Evolutionary conservation across 1,140 invertebrate genomes (phyloP).

Genomic region (Leptestheria dahalacensis): DNA sequence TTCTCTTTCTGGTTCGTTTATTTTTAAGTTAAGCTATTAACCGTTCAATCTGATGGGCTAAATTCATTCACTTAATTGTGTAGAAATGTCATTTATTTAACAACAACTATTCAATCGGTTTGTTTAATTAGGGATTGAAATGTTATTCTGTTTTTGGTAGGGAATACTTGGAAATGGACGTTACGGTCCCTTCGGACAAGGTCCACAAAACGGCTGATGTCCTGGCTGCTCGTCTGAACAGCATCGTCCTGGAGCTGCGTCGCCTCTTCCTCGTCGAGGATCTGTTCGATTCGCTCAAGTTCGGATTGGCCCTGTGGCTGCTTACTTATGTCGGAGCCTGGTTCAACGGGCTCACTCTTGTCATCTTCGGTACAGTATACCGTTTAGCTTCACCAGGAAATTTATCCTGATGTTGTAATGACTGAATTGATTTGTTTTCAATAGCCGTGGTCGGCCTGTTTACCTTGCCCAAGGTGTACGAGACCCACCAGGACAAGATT

Average conservation of each 20-base stretch:
- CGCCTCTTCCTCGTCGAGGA: conserved; percentile 91
- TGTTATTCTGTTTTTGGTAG: conserved; percentile 38
- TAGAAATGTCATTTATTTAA: no score
- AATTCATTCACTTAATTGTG: no score
- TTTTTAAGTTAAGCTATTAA: no score
- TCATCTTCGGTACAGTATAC: conserved; percentile 76
- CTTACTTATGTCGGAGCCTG: conserved; percentile 90
- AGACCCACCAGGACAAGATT: conserved; percentile 92
- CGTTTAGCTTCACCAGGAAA: no score
- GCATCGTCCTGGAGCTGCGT: conserved; percentile 59
- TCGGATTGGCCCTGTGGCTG: conserved; percentile 80
- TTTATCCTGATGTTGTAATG: no score
- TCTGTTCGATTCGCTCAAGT: conserved; percentile 88
- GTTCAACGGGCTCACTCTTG: conserved; percentile 95
- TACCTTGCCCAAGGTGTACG: conserved; percentile 92
- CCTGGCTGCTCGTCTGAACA: conserved; percentile 69
- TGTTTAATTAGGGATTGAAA: no score
- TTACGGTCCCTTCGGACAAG: conserved; percentile 71
- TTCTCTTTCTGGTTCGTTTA: no score
- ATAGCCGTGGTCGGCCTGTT: conserved; percentile 83
- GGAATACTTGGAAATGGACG: conserved; percentile 69
- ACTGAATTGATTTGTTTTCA: no score
- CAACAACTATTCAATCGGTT: no score
- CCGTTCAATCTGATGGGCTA: no score
- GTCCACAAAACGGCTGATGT: conserved; percentile 68